Evolutionary conservation across 2,888 invertebrate species (phyloP).

Genomic region (Graphium colonna): DNA sequence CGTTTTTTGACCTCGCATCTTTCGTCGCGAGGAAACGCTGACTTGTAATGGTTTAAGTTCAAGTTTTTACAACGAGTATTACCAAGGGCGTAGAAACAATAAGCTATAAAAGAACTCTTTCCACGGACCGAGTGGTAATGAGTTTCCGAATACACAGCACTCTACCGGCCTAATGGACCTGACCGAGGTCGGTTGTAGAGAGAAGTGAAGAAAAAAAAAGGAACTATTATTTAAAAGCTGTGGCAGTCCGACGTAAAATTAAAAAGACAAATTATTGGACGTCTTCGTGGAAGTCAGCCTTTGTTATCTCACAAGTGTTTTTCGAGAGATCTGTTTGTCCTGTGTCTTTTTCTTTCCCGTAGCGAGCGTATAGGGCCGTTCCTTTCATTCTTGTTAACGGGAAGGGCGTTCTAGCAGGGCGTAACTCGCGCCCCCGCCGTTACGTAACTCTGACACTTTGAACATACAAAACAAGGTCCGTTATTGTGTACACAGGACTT

Average conservation of each 20-base stretch:
- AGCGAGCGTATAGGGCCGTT: conserved; percentile 54
- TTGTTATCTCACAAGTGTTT: conserved; percentile 80
- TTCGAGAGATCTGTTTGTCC: conserved; percentile 75
- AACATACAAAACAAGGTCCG: conserved; percentile 73
- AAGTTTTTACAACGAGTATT: conserved; percentile 43
- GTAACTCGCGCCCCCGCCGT: conserved; percentile 72
- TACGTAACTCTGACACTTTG: conserved; percentile 77
- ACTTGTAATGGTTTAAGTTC: conserved; percentile 17
- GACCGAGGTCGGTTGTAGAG: conserved; percentile 55
- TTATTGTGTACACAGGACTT: conserved; percentile 61
- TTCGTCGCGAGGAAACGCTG: conserved; percentile 16
- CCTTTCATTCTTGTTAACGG: conserved; percentile 71
- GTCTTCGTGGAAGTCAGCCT: conserved; percentile 77
- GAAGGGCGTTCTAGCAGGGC: conserved; percentile 71
- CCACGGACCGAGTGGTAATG: conserved; percentile 60
- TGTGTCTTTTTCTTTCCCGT: conserved; percentile 52
- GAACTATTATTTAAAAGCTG: conserved; percentile 67
- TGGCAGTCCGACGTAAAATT: conserved; percentile 77
- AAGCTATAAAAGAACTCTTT: conserved; percentile 65
- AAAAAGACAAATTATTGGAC: conserved; percentile 80
- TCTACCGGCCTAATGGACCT: conserved; percentile 67
- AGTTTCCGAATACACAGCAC: conserved; percentile 61
- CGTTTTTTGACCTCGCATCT: conserved; percentile 44
- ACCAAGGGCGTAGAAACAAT: conserved; percentile 66
- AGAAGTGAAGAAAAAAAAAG: conserved; percentile 45